These are phyloP conservation scores for Cephus sareptanus DNA, from an alignment of 2,888 invertebrate species.

Conservation along the genomic window DNA sequence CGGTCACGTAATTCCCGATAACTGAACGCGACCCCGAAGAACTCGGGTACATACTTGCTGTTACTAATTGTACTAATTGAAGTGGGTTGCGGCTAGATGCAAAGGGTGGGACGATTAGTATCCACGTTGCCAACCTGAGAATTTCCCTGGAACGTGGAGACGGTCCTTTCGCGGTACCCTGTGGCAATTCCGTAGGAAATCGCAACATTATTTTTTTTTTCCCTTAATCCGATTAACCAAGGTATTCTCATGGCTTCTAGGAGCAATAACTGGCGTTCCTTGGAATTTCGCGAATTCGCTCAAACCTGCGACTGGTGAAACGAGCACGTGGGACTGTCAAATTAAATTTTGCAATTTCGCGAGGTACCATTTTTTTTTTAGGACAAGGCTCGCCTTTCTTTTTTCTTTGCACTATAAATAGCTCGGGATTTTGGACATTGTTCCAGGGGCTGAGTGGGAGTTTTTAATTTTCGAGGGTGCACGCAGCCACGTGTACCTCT, in stretches of 20 bases:
- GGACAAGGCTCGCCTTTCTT: no score
- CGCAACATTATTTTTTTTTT: background rate
- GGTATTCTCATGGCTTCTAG: background rate
- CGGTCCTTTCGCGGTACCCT: background rate
- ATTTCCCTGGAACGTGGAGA: background rate
- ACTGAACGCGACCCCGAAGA: background rate
- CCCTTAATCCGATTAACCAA: background rate
- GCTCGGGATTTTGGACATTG: background rate
- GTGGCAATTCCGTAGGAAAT: background rate
- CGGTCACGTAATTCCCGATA: background rate
- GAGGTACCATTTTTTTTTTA: background rate
- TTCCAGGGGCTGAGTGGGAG: background rate
- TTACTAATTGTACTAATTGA: conserved; percentile 2
- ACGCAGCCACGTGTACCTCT: background rate
- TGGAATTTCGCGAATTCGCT: background rate
- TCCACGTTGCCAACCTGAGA: background rate
- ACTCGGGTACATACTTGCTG: background rate
- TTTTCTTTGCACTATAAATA: background rate
- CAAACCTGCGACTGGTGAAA: background rate
- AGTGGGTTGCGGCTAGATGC: background rate
- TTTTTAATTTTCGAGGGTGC: background rate
- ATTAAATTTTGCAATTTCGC: background rate
- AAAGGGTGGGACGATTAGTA: background rate
- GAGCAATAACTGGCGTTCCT: background rate
- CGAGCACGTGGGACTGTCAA: background rate